These are phyloP conservation scores for Chymomyza fuscimana DNA, from an alignment of 2,888 invertebrate genomes.

Conservation along the genomic window DNA sequence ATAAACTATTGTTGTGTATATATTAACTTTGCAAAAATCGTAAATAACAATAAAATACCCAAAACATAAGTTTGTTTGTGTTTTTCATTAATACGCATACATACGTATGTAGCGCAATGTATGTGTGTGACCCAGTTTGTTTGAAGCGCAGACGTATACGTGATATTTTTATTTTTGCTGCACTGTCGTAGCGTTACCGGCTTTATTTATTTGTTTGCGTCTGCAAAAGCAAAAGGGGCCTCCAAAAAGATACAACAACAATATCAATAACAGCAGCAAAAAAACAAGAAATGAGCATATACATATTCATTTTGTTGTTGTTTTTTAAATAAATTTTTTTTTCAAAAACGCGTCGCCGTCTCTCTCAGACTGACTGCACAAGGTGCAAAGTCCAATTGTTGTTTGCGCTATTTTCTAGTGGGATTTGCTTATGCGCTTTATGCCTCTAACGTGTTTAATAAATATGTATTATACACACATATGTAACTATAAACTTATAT, in stretches of 20 bases:
- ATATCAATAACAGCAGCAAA: background rate
- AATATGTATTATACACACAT: background rate
- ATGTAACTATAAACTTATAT: background rate
- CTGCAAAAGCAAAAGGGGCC: background rate
- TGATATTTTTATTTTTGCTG: constrained; percentile 40
- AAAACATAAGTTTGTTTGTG: constrained; percentile 28
- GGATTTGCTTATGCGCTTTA: constrained; percentile 2
- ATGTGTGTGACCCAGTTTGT: constrained; percentile 58
- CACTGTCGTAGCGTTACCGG: constrained; percentile 50
- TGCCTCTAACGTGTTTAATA: background rate
- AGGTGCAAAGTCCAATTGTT: constrained; percentile 59
- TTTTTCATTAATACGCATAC: too few relatives aligned
- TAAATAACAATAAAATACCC: constrained; percentile 6
- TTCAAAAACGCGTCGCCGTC: background rate
- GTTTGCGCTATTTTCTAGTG: constrained; percentile 6
- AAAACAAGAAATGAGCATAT: constrained; percentile 18
- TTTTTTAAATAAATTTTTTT: background rate
- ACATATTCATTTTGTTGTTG: background rate
- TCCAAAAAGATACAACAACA: background rate
- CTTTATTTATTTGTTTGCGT: constrained; percentile 40
- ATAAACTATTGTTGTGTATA: background rate
- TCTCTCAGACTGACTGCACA: constrained; percentile 31
- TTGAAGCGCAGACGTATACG: constrained; percentile 52
- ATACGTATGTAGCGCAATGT: constrained; percentile 15
- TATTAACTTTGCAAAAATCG: background rate